Base-by-base conservation (phyloP, 1,140 invertebrate species). In the Physella acuta region DNA sequence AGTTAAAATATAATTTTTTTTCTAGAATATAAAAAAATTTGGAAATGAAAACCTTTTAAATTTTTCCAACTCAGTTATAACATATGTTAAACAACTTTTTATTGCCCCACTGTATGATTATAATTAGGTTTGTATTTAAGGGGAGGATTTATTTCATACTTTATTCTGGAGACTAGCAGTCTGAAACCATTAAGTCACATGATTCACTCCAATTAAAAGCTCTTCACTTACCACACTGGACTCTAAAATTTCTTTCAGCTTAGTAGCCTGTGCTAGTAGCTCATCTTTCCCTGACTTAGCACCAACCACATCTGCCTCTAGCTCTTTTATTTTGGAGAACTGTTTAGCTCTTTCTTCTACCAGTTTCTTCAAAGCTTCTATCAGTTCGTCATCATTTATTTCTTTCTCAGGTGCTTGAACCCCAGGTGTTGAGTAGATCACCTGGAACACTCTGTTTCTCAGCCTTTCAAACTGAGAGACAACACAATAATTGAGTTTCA, bases 391-490 rank as follows among this genome's bases (percentile, higher is more conserved):
- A 65, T 85, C 84, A 37, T 60, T 77, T 14, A 84, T 76, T 68
- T 84, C 81, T 16, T 76, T 78, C 33, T 84, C 78, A 14, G 84
- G 83, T 14, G 76, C 72, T 51, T 77, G 75, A 5, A 79, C 73
- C 1, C 78, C 81, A 11, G 82, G 82, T 3, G 81, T 80, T 17
- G 82, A 82, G 72, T 78, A 85, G 31, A 81, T 77, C 11, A 78
- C 73, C 71, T 85, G 82, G 16, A 85, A 73, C 11, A 85, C 79
- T 34, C 79, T 71, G 69, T 77, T 81, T 20, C 82, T 71, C 72
- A 83, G 80, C 14, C 82, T 72, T 66, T 84, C 84, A 71, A 78
- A 59, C 82, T 84, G 75, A n/a, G n/a, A n/a, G n/a, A n/a, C n/a
- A n/a, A n/a, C n/a, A n/a, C n/a, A n/a, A n/a, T n/a, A n/a, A n/a